Evolutionary conservation across 2,113 vertebrate genomes (phyloP).

Genomic region (Calonectris borealis): DNA sequence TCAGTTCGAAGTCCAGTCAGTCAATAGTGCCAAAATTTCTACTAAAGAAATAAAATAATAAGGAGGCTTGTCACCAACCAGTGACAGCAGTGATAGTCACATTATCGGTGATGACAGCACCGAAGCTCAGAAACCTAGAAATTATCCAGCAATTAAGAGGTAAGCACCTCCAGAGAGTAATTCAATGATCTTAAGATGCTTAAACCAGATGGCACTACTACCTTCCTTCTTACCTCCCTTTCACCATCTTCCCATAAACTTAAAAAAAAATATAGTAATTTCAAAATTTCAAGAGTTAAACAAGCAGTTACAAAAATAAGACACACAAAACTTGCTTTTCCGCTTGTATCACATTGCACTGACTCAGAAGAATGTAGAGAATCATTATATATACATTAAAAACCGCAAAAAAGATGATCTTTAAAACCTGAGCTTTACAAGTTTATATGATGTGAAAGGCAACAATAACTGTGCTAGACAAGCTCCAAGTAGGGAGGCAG

Average conservation of each 20-base stretch:
- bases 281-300: not conserved
- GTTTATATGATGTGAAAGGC: not conserved
- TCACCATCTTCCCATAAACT: not conserved
- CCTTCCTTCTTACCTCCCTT: not conserved
- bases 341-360: not conserved
- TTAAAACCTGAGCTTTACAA: not conserved
- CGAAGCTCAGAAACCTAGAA: not conserved
- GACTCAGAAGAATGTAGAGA: not conserved
- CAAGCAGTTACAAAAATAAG: not conserved
- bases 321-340: not conserved
- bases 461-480: not conserved
- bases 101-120: not conserved
- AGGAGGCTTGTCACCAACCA: not conserved
- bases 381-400: not conserved
- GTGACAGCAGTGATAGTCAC: not conserved
- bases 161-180: not conserved
- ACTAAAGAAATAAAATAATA: not conserved
- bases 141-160: not conserved
- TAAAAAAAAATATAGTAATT: not conserved
- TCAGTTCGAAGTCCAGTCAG: not conserved
- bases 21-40: not conserved
- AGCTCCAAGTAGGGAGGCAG: not conserved
- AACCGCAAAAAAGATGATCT: not conserved
- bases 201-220: not conserved
- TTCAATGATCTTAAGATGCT: not conserved